Evolutionary conservation across 2,113 vertebrate genomes (phyloP), one percentile per base, ranked within the genome.

Genomic region (Acrocephalus arundinaceus): DNA sequence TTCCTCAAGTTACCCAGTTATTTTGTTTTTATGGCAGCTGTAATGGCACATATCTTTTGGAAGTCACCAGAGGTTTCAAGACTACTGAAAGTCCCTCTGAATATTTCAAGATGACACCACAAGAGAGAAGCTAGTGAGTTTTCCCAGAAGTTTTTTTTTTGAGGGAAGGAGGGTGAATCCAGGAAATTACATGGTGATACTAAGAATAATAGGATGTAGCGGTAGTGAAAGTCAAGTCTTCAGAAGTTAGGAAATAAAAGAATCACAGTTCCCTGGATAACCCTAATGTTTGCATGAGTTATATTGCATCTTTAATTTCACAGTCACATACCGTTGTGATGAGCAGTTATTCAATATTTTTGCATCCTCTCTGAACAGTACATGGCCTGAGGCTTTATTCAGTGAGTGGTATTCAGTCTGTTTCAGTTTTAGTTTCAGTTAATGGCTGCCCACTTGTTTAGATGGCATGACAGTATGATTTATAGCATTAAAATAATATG

Each of bases 341-440:
- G 77, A 94, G 67, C 54, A 92, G 57, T 68, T 89, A 67, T 80
- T 95, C 55, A 74, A 4, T 92, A 67, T 81, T 92, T 93, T 84
- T 65, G 43, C 51, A 88, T 94, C 65, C 39, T 81, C 39, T 86
- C 39, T 84, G 87, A 93, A 46, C 24, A 63, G 43, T 74, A 1
- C 16, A 10, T 84, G 65, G 83, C 92, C 76, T 2, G 31, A 71
- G 86, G 84, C 80, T 71, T 89, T 87, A 59, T 46, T 89, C 55
- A 80, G 68, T 46, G 59, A 84, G 35, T 77, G 21, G 52, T 77
- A 23, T 74, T 93, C 83, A 83, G 7, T 87, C 63, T 62, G 58
- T 76, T 76, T 48, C 72, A 70, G 41, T 78, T 93, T 63, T 45
- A 31, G 39, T 62, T 86, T 67, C 33, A 52, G 30, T 87, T 80